A percentile compares a stretch with the other conserved stretches of the same genome.
phyloP scores from a whole-genome alignment of 2,888 invertebrate genomes.

The Ectobius pallidus region DNA sequence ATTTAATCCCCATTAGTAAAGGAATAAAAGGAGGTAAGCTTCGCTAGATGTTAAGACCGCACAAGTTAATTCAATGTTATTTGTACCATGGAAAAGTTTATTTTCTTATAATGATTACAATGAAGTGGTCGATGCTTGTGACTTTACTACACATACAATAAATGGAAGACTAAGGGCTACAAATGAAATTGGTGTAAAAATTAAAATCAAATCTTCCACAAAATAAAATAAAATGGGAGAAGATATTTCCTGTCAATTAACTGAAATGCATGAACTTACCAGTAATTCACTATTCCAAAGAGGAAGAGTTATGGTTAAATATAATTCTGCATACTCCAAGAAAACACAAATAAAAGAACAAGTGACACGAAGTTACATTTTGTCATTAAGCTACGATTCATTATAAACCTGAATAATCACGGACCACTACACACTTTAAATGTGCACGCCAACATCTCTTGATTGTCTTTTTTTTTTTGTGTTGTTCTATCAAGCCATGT shows the following conservation, averaged over 20 bases:
- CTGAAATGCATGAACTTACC: neutral
- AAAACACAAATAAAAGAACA: slow-evolving; percentile 25
- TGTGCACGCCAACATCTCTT: slow-evolving; percentile 8
- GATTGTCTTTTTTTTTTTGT: slow-evolving; percentile 7
- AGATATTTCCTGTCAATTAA: neutral
- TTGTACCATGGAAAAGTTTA: slow-evolving; percentile 5
- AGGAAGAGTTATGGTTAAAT: neutral
- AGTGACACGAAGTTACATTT: slow-evolving; percentile 19
- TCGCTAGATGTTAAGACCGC: no score
- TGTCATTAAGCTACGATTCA: slow-evolving; percentile 19
- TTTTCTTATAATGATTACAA: neutral
- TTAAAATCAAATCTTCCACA: neutral
- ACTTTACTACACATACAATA: slow-evolving; percentile 12
- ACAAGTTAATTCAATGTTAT: neutral
- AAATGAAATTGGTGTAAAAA: slow-evolving; percentile 2
- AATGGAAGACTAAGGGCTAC: slow-evolving; percentile 16
- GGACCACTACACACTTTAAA: slow-evolving; percentile 18
- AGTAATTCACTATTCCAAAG: neutral
- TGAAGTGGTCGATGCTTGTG: slow-evolving; percentile 3
- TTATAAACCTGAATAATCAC: slow-evolving; percentile 11
- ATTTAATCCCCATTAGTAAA: no score
- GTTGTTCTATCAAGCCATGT: slow-evolving; percentile 21
- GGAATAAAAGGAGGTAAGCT: no score
- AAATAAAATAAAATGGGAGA: neutral
- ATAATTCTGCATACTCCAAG: slow-evolving; percentile 5